phyloP scores from a whole-genome alignment of 2,888 invertebrate genomes.

The Liopterus haemorrhoidalis region DNA sequence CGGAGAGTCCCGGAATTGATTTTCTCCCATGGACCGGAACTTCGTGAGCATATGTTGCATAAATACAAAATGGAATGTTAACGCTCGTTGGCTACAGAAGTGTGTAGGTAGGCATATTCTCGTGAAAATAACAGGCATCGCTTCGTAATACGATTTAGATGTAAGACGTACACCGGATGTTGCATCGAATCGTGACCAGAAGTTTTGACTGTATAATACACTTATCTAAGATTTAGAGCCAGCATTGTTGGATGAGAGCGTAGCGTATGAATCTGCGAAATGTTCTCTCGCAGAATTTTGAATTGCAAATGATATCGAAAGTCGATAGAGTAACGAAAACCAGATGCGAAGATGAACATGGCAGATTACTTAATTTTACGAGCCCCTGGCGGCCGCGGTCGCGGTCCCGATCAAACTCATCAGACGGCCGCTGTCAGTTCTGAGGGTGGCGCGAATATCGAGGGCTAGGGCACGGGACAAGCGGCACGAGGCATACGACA shows the following conservation, averaged over 20 bases:
- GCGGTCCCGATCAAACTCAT: background rate
- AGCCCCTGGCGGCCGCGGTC: background rate
- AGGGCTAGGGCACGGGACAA: background rate
- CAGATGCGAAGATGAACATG: conserved; percentile 20
- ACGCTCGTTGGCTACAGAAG: conserved; percentile 19
- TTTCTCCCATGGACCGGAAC: conserved; percentile 11
- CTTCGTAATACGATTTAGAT: conserved; percentile 45
- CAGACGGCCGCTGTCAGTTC: background rate
- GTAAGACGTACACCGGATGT: conserved; percentile 45
- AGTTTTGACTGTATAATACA: conserved; percentile 45
- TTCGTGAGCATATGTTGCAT: conserved; percentile 24
- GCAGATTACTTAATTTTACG: background rate
- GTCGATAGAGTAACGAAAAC: conserved; percentile 28
- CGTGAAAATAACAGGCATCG: conserved; percentile 36
- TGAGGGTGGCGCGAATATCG: conserved; percentile 14
- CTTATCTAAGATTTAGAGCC: conserved; percentile 41
- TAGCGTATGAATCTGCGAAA: conserved; percentile 24
- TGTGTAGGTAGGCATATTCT: conserved; percentile 31
- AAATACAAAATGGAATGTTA: conserved; percentile 24
- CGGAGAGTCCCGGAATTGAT: conserved; percentile 4
- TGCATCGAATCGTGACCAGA: conserved; percentile 43
- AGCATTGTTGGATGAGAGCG: conserved; percentile 18
- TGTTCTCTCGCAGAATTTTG: conserved; percentile 29
- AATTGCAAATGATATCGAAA: conserved; percentile 31
- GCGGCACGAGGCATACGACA: conserved; percentile 26